phyloP scores from a whole-genome alignment of 2,113 vertebrate species.

The Haplochromis burtoni region DNA sequence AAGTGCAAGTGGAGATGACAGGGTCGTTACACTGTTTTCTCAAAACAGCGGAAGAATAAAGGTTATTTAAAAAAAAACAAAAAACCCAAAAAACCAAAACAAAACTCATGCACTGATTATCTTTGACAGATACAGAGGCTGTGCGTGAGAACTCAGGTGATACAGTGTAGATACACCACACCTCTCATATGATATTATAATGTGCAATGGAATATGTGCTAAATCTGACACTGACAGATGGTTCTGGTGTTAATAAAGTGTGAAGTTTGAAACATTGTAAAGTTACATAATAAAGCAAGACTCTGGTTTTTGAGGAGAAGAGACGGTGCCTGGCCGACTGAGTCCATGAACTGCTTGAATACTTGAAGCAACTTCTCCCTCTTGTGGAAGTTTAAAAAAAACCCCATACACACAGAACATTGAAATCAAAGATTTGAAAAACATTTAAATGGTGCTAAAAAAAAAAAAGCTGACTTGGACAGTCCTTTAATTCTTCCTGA shows the following conservation, averaged over 20 bases:
- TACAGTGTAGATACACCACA: neutral
- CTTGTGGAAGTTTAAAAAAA: slow-evolving; percentile 4
- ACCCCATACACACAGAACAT: neutral
- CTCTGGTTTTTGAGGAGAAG: neutral
- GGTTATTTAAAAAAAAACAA: neutral
- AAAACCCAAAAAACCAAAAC: neutral
- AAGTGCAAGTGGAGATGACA: slow-evolving; percentile 1
- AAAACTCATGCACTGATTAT: neutral
- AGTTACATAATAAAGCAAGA: slow-evolving; percentile 14
- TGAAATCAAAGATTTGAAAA: neutral
- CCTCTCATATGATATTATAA: neutral
- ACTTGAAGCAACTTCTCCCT: neutral
- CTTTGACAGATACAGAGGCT: neutral
- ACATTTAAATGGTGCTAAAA: neutral
- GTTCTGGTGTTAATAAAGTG: slow-evolving; percentile 1
- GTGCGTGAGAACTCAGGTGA: neutral
- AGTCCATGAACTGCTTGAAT: neutral
- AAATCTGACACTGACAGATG: slow-evolving; percentile 14
- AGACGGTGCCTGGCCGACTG: neutral
- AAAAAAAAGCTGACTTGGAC: neutral
- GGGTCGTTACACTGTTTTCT: neutral
- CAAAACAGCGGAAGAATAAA: neutral
- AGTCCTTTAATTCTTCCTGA: neutral
- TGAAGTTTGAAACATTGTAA: slow-evolving; percentile 9
- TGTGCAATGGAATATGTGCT: neutral